Evolutionary conservation across 1,140 invertebrate species (phyloP).

Genomic region (Coenobita brevimanus): DNA sequence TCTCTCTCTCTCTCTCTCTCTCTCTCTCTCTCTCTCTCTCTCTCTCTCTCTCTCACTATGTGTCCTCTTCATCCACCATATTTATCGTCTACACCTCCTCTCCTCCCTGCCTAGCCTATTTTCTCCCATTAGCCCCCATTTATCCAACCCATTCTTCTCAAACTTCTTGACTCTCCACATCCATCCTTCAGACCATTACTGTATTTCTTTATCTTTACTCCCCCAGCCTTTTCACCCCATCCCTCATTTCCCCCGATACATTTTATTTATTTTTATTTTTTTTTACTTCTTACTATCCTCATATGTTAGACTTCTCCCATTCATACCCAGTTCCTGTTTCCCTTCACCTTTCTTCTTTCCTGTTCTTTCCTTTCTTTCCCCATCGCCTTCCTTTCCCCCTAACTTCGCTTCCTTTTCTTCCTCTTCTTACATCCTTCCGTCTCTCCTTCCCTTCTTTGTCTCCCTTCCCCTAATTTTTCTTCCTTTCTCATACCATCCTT

Average conservation of each 20-base stretch:
- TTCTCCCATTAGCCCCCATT: neutral
- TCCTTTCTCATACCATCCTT: too few species aligned
- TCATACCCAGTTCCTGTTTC: neutral
- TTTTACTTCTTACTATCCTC: neutral
- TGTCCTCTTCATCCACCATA: neutral
- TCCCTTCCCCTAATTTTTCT: too few species aligned
- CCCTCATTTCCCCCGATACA: neutral
- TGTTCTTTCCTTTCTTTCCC: too few species aligned
- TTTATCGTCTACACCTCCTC: too few species aligned
- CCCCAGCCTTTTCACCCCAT: neutral
- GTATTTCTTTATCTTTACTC: neutral
- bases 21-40: neutral
- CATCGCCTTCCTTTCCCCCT: too few species aligned
- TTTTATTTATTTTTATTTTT: neutral
- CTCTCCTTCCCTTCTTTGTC: too few species aligned
- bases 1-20: neutral
- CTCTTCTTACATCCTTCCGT: too few species aligned
- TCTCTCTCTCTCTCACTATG: neutral
- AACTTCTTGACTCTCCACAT: neutral
- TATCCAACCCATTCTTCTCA: neutral
- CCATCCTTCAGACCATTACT: neutral
- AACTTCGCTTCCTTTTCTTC: too few species aligned
- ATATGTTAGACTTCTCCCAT: too few species aligned
- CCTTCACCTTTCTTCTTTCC: neutral
- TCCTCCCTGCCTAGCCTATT: neutral